A percentile compares a stretch with the other conserved stretches of the same genome.
phyloP scores from a whole-genome alignment of 1,140 invertebrate species.

The Ctenoplectra terminalis region DNA sequence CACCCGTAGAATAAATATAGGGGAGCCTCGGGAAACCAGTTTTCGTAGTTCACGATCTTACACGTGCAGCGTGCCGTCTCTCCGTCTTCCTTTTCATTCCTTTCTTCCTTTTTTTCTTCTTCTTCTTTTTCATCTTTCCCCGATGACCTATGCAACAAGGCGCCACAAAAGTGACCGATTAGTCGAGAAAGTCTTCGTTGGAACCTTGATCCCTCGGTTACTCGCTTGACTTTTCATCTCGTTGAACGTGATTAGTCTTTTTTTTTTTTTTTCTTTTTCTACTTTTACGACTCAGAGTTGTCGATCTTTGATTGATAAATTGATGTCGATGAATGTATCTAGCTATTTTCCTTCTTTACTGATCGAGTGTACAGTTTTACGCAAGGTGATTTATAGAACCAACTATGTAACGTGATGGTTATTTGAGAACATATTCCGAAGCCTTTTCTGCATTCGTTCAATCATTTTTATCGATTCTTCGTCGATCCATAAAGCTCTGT shows the following conservation, averaged over 20 bases:
- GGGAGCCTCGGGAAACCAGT: conserved; percentile 66
- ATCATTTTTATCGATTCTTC: no score
- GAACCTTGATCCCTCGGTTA: conserved; percentile 11
- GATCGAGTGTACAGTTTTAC: no score
- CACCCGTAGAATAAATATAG: conserved; percentile 57
- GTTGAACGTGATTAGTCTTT: not conserved
- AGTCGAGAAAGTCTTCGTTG: not conserved
- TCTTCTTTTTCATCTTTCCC: conserved; percentile 1
- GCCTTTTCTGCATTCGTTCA: no score
- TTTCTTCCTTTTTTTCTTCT: not conserved
- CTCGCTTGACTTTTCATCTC: not conserved
- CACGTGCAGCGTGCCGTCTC: conserved; percentile 9
- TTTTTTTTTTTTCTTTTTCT: not conserved
- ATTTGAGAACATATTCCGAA: no score
- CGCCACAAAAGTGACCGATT: conserved; percentile 15
- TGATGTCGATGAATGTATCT: no score
- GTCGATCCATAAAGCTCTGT: no score
- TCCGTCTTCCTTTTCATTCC: not conserved
- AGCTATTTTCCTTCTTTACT: no score
- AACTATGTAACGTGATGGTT: no score
- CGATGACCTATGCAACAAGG: conserved; percentile 40
- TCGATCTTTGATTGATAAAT: conserved; percentile 5
- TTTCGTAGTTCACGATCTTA: conserved; percentile 61
- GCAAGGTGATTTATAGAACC: no score
- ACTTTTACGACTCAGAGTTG: not conserved